These are phyloP conservation scores for Antennarius maculatus DNA, from an alignment of 2,797 vertebrate genomes.

Conservation along the genomic window DNA sequence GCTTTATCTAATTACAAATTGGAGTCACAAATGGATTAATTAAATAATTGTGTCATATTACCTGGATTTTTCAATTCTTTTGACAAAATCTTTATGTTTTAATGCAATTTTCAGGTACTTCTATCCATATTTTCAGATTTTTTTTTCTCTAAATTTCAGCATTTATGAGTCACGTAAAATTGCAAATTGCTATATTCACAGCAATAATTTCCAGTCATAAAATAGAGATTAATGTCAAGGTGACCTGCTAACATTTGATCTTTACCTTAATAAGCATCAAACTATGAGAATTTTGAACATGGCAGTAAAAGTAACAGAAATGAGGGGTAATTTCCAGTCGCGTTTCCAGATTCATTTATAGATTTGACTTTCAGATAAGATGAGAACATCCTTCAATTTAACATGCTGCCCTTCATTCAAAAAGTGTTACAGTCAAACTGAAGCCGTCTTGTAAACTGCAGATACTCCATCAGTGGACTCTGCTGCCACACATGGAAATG, in stretches of 20 bases:
- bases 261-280: conserved; percentile 9
- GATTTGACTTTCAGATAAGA: conserved; percentile 9
- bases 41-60: no score
- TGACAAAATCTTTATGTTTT: background rate
- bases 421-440: conserved; percentile 35
- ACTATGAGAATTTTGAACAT: background rate
- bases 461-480: conserved; percentile 32
- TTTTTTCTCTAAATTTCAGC: background rate
- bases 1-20: background rate
- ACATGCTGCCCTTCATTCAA: conserved; percentile 20
- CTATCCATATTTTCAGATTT: background rate
- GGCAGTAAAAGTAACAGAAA: background rate
- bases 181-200: background rate
- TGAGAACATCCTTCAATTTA: conserved; percentile 31
- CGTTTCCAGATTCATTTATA: conserved; percentile 12
- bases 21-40: no score
- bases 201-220: background rate
- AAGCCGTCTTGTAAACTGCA: conserved; percentile 53
- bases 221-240: conserved; percentile 18
- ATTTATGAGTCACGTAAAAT: background rate
- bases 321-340: conserved; percentile 11
- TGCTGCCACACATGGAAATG: conserved; percentile 63
- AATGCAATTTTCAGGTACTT: background rate
- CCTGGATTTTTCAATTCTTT: background rate
- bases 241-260: conserved; percentile 16